Evolutionary conservation across 2,113 vertebrate species (phyloP).

Genomic region (Triplophysa dalaica): DNA sequence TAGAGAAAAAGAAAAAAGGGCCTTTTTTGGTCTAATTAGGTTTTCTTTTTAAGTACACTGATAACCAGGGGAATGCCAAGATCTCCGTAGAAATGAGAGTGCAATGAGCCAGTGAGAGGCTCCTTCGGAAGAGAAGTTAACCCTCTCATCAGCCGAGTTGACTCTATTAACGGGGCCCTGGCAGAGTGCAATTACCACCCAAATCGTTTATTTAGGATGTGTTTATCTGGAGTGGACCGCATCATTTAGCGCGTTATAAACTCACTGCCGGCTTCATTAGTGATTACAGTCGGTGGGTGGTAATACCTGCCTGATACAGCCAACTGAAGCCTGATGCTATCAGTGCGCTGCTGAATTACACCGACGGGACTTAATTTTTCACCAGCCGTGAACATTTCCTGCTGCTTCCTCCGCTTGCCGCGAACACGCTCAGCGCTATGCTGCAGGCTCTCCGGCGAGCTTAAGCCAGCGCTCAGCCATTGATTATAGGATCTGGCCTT

Average conservation of each 20-base stretch:
- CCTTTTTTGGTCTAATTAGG: conserved; percentile 88
- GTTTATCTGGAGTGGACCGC: conserved; percentile 79
- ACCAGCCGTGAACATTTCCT: conserved; percentile 58
- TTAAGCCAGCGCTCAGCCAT: conserved; percentile 53
- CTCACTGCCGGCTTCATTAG: conserved; percentile 80
- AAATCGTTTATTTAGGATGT: conserved; percentile 80
- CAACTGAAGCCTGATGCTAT: conserved; percentile 69
- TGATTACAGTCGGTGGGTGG: conserved; percentile 78
- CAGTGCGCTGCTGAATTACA: conserved; percentile 69
- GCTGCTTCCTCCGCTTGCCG: conserved; percentile 65
- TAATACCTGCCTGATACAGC: conserved; percentile 75
- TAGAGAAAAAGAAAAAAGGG: conserved; percentile 83
- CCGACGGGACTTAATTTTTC: conserved; percentile 72
- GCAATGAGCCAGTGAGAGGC: conserved; percentile 78
- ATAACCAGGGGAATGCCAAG: conserved; percentile 80
- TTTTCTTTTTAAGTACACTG: conserved; percentile 85
- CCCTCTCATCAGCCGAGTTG: conserved; percentile 74
- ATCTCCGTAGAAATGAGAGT: conserved; percentile 78
- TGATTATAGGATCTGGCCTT: conserved; percentile 25
- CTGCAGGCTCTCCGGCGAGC: conserved; percentile 55
- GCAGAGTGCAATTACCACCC: conserved; percentile 77
- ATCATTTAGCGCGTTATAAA: conserved; percentile 81
- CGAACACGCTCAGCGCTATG: conserved; percentile 50
- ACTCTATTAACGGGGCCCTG: conserved; percentile 75
- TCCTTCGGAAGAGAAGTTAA: conserved; percentile 78